Conservation (phyloP, 2,113 vertebrate species). For the Galbula dea region DNA sequence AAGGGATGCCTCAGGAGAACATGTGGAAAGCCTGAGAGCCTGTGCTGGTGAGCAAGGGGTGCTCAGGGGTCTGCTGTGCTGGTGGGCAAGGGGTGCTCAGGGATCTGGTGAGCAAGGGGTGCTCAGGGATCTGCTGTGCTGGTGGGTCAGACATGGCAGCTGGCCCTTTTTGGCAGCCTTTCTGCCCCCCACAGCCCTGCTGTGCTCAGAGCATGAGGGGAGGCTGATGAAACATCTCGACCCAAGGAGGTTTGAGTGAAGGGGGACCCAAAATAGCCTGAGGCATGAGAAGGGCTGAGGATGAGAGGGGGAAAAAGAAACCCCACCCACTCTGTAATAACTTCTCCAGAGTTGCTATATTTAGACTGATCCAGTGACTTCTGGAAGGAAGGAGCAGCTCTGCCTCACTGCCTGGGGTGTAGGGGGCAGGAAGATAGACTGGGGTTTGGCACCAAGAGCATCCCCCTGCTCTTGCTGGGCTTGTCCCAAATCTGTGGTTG, state of each 20-base stretch:
- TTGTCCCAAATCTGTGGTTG: not conserved
- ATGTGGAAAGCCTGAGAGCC: not conserved
- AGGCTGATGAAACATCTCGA: not conserved
- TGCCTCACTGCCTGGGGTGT: not conserved
- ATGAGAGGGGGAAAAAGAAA: not conserved
- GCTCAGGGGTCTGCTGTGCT: not conserved
- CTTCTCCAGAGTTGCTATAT: slow-evolving; percentile 31
- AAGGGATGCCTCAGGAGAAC: not conserved
- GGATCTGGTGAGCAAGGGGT: not conserved
- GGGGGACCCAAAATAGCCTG: slow-evolving; percentile 31
- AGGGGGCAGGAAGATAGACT: not conserved
- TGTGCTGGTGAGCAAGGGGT: not conserved
- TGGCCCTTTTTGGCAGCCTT: not conserved
- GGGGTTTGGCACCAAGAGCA: not conserved
- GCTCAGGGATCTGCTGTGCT: too few species aligned
- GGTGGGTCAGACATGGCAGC: not conserved
- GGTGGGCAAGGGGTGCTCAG: not conserved
- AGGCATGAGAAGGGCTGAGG: slow-evolving; percentile 15
- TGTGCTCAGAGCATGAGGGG: not conserved
- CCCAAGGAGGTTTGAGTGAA: not conserved
- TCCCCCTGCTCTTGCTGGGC: not conserved
- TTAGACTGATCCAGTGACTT: not conserved
- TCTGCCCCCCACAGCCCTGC: not conserved
- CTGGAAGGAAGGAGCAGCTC: not conserved
- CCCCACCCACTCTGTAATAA: slow-evolving; percentile 1